Conservation (phyloP, 2,797 vertebrate species). For the Psittacula echo region DNA sequence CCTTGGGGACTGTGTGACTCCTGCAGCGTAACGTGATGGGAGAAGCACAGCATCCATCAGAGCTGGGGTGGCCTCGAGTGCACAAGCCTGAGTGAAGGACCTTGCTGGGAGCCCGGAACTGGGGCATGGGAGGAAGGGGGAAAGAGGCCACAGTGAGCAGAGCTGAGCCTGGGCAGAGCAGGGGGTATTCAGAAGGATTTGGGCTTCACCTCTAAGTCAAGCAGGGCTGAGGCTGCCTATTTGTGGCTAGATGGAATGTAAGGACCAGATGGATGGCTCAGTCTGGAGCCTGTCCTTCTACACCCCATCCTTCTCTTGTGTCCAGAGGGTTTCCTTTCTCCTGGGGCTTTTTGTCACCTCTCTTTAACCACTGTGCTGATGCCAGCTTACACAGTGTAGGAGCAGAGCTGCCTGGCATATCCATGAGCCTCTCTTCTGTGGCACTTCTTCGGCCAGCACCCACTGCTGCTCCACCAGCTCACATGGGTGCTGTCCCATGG, state of each 20-base stretch:
- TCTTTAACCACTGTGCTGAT: neutral
- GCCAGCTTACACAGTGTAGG: neutral
- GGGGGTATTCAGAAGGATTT: neutral
- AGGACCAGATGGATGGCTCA: neutral
- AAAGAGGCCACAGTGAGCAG: neutral
- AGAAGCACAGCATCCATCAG: neutral
- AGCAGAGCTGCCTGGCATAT: neutral
- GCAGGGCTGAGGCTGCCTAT: neutral
- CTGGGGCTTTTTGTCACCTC: neutral
- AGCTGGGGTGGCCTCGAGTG: fast-evolving
- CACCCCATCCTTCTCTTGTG: neutral
- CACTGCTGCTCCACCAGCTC: neutral
- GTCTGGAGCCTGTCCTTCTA: neutral
- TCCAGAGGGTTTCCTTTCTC: neutral
- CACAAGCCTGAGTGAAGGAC: neutral
- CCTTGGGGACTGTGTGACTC: neutral
- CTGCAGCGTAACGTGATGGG: neutral
- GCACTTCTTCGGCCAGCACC: neutral
- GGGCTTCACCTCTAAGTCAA: neutral
- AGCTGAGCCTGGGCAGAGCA: neutral
- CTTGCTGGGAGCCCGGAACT: neutral
- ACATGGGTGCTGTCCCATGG: neutral
- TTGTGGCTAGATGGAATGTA: neutral
- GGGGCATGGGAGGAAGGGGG: neutral
- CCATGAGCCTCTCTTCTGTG: neutral